Conservation (phyloP, 1,140 invertebrate species). For the Vanessa atalanta region DNA sequence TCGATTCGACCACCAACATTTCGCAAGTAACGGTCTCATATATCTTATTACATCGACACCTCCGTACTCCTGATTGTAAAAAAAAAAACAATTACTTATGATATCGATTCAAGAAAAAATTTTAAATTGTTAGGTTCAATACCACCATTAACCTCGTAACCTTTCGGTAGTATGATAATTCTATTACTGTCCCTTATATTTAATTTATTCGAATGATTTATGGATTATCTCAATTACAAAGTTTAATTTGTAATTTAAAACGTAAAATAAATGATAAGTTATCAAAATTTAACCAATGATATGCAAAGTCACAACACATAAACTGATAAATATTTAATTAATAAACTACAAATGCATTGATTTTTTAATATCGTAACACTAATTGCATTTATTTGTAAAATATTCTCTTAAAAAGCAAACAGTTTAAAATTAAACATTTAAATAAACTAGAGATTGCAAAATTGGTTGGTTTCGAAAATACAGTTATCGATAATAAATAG, state of each 20-base stretch:
- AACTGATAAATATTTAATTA: too few species aligned
- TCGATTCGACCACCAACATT: constrained; percentile 62
- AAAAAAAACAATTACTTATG: constrained; percentile 55
- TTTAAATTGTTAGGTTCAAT: constrained; percentile 33
- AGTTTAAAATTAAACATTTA: too few species aligned
- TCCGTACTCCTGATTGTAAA: constrained; percentile 40
- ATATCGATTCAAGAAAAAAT: constrained; percentile 48
- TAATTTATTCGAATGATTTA: constrained; percentile 14
- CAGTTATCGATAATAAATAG: background rate
- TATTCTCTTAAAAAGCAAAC: too few species aligned
- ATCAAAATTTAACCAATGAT: too few species aligned
- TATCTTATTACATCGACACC: constrained; percentile 68
- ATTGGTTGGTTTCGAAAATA: too few species aligned
- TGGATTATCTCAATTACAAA: background rate
- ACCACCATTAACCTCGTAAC: constrained; percentile 33
- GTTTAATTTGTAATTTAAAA: background rate
- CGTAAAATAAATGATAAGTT: background rate
- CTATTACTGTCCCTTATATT: constrained; percentile 9
- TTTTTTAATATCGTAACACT: too few species aligned
- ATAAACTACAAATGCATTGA: too few species aligned
- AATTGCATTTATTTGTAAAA: too few species aligned
- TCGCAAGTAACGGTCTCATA: constrained; percentile 63
- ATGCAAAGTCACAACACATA: too few species aligned
- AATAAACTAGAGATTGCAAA: too few species aligned
- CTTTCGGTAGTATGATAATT: constrained; percentile 21